Conservation (phyloP, 2,888 invertebrate genomes). For the Nomada flava region DNA sequence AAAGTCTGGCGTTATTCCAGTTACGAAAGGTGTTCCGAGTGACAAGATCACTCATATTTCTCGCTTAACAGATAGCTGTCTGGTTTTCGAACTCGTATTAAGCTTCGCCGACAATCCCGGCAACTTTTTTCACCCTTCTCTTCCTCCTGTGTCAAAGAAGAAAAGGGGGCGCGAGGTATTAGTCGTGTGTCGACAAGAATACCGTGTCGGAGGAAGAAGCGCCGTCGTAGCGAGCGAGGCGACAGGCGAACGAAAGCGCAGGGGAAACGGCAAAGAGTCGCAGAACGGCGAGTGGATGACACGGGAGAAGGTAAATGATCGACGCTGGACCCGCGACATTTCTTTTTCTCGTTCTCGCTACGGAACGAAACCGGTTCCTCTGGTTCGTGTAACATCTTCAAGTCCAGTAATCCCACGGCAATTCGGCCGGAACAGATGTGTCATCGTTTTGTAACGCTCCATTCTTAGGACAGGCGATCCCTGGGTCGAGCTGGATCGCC, state of each 20-base stretch:
- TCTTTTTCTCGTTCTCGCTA: slow-evolving; percentile 26
- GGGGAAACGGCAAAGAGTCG: slow-evolving; percentile 29
- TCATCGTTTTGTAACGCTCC: slow-evolving; percentile 61
- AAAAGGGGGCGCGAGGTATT: background rate
- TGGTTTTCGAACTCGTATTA: slow-evolving; percentile 6
- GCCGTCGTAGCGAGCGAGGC: background rate
- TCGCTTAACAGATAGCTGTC: slow-evolving; percentile 29
- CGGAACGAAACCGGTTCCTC: slow-evolving; percentile 63
- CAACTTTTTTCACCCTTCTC: background rate
- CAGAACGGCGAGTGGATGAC: slow-evolving; percentile 50
- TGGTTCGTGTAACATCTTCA: slow-evolving; percentile 69
- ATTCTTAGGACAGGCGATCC: slow-evolving; percentile 40
- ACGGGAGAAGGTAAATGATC: slow-evolving; percentile 61
- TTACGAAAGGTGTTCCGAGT: slow-evolving; percentile 42
- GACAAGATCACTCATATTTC: slow-evolving; percentile 41
- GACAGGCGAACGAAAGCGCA: slow-evolving; percentile 7
- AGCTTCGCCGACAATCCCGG: background rate
- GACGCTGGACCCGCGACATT: slow-evolving; percentile 52
- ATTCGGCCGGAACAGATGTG: slow-evolving; percentile 70
- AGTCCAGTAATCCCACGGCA: slow-evolving; percentile 71
- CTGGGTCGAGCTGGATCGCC: background rate
- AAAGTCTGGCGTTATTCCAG: slow-evolving; percentile 55
- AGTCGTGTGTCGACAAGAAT: background rate
- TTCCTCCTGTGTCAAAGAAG: background rate
- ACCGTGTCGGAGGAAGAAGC: background rate